Evolutionary conservation across 1,140 invertebrate genomes (phyloP).

Genomic region (Subanguina moxae): DNA sequence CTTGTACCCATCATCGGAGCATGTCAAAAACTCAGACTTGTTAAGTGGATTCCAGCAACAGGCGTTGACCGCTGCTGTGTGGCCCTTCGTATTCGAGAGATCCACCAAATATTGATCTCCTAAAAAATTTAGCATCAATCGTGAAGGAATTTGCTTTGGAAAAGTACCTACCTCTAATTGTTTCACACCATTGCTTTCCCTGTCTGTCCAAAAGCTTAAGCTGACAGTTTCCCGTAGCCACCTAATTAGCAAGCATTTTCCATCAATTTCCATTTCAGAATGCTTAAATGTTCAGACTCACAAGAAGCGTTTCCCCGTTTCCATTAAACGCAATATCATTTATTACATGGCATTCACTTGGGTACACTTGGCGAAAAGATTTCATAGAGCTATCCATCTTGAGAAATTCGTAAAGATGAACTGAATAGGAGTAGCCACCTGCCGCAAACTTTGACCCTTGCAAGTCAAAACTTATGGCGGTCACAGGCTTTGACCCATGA

Average conservation of each 20-base stretch:
- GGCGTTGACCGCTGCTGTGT: conserved; percentile 81
- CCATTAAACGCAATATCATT: conserved; percentile 81
- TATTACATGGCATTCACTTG: conserved; percentile 73
- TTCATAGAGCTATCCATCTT: conserved; percentile 88
- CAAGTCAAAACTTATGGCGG: conserved; percentile 81
- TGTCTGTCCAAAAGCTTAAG: conserved; percentile 78
- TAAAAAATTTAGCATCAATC: too few species aligned
- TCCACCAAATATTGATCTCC: conserved; percentile 91
- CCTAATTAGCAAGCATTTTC: too few species aligned
- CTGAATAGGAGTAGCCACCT: conserved; percentile 86
- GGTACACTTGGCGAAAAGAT: conserved; percentile 71
- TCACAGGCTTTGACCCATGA: conserved; percentile 58
- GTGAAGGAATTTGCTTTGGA: too few species aligned
- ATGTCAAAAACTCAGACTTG: conserved; percentile 88
- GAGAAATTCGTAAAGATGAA: conserved; percentile 94
- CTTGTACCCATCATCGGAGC: conserved; percentile 74
- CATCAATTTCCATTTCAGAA: conserved; percentile 70
- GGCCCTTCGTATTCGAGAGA: conserved; percentile 88
- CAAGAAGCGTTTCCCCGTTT: conserved; percentile 85
- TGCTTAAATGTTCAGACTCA: too few species aligned
- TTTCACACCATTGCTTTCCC: conserved; percentile 89
- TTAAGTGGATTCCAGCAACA: conserved; percentile 89
- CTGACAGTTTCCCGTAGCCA: conserved; percentile 26
- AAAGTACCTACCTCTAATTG: conserved; percentile 69
- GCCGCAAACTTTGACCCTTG: conserved; percentile 84